phyloP scores from a whole-genome alignment of 1,140 invertebrate genomes.

The Cyclargus thomasi region DNA sequence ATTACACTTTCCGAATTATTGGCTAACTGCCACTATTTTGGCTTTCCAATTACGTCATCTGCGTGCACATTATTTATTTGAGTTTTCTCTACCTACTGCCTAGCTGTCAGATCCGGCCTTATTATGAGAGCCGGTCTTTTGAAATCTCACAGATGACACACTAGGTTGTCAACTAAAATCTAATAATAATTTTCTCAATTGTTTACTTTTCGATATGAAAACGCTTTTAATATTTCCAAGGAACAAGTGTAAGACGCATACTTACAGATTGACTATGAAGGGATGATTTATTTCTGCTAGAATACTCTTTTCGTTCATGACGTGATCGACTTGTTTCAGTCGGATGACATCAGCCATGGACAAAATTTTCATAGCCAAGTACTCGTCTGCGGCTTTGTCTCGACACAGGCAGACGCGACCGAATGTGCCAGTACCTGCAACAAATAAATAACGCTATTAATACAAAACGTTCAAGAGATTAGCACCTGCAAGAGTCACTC shows the following conservation, averaged over 20 bases:
- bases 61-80: slow-evolving; percentile 1
- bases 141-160: neutral
- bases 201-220: no score
- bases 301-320: slow-evolving; percentile 95
- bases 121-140: neutral
- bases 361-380: slow-evolving; percentile 93
- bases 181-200: neutral
- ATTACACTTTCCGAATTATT: slow-evolving; percentile 23
- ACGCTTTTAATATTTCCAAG: no score
- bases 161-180: neutral
- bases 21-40: slow-evolving; percentile 30
- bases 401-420: slow-evolving; percentile 91
- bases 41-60: slow-evolving; percentile 22
- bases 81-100: neutral
- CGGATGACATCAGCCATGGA: slow-evolving; percentile 93
- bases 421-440: slow-evolving; percentile 94
- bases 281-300: slow-evolving; percentile 92
- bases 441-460: slow-evolving; percentile 35
- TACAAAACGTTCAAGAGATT: neutral
- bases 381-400: slow-evolving; percentile 86
- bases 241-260: slow-evolving; percentile 36
- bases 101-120: neutral
- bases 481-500: neutral
- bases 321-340: slow-evolving; percentile 95
- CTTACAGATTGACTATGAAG: slow-evolving; percentile 96